A percentile compares a stretch with the other conserved stretches of the same genome.
Conservation (phyloP, 2,888 invertebrate genomes). For the Agapostemon virescens region DNA sequence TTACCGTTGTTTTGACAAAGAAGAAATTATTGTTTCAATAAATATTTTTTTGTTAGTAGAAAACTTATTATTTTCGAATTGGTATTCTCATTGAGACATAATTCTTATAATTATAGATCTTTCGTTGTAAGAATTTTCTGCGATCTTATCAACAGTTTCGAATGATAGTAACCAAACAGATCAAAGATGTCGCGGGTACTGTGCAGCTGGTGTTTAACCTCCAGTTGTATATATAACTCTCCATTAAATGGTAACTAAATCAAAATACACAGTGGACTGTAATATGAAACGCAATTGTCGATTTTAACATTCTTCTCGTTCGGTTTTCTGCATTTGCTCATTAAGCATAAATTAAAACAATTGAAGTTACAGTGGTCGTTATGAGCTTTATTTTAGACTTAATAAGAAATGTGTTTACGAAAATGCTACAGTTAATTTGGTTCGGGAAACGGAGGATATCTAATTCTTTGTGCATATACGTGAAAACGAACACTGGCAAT, state of each 20-base stretch:
- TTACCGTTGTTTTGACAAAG: not conserved
- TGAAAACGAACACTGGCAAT: slow-evolving; percentile 86
- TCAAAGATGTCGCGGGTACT: not conserved
- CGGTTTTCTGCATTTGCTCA: not conserved
- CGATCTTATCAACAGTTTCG: not conserved
- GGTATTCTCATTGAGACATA: too few species aligned
- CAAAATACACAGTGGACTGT: not conserved
- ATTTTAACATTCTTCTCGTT: not conserved
- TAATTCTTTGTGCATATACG: slow-evolving; percentile 85
- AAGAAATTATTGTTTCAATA: not conserved
- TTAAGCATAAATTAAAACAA: not conserved
- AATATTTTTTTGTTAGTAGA: not conserved
- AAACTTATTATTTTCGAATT: not conserved
- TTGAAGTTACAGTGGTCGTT: not conserved
- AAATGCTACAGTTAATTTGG: slow-evolving; percentile 85
- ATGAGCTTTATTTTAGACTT: slow-evolving; percentile 84
- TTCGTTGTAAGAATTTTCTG: not conserved
- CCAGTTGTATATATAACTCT: not conserved
- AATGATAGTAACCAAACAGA: not conserved
- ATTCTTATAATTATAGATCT: too few species aligned
- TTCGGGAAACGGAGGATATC: slow-evolving; percentile 84
- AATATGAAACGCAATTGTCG: not conserved
- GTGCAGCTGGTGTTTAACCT: not conserved
- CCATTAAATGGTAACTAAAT: not conserved
- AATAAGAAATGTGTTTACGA: slow-evolving; percentile 82